phyloP scores from a whole-genome alignment of 2,113 vertebrate genomes.

The Hepsetus odoe region DNA sequence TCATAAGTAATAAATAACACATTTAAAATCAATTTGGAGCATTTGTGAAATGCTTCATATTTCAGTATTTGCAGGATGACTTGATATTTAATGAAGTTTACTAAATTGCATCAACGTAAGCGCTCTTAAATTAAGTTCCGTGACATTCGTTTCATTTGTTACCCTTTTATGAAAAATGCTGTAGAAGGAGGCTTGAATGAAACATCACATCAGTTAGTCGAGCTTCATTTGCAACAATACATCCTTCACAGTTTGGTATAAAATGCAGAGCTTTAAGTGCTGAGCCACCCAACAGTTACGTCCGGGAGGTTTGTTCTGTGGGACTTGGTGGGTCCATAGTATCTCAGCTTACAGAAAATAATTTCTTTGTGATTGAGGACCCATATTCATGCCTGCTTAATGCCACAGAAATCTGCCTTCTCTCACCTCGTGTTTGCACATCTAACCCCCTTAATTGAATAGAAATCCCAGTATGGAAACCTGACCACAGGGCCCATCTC shows the following conservation, averaged over 20 bases:
- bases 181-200: too few relatives aligned
- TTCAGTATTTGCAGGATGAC: too few relatives aligned
- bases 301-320: not conserved
- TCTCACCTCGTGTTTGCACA: not conserved
- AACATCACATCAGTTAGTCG: not conserved
- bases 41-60: too few relatives aligned
- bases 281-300: not conserved
- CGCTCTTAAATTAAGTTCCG: too few relatives aligned
- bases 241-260: not conserved
- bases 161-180: too few relatives aligned
- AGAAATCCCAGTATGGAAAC: not conserved
- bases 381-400: not conserved
- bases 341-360: not conserved
- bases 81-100: too few relatives aligned
- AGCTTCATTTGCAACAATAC: not conserved
- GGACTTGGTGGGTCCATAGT: not conserved
- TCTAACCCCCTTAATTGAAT: conserved; percentile 4
- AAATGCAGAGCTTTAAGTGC: not conserved
- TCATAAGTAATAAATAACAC: too few relatives aligned
- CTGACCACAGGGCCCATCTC: not conserved
- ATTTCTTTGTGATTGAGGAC: not conserved
- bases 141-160: too few relatives aligned
- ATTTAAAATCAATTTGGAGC: too few relatives aligned
- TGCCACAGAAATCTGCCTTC: not conserved
- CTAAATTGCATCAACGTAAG: too few relatives aligned